Percentiles rank a stretch among this genome's conserved stretches.
Evolutionary conservation across 2,797 vertebrate species (phyloP).

Genomic region (Pseudochirops corinnae): DNA sequence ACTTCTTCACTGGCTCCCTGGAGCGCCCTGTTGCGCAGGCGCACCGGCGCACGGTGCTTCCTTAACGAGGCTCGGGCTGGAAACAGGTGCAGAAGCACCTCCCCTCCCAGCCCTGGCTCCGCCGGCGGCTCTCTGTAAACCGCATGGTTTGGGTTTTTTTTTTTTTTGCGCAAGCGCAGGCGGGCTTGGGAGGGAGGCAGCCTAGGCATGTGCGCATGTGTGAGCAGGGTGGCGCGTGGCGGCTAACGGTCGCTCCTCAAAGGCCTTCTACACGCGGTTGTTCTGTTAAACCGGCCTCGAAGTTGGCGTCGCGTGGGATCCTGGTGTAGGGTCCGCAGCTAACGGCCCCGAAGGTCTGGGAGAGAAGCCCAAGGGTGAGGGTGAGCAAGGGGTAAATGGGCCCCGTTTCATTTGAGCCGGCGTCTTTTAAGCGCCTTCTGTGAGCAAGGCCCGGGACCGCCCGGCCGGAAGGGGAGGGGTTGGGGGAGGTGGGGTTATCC

Average conservation of each 20-base stretch:
- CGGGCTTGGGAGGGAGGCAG: not conserved
- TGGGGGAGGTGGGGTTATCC: no score
- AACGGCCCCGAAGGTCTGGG: not conserved
- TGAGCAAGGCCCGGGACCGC: not conserved
- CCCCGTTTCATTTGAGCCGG: not conserved
- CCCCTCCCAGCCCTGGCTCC: no score
- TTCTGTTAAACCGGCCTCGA: not conserved
- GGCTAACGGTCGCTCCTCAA: not conserved
- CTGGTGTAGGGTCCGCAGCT: not conserved
- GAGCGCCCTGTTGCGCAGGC: not conserved
- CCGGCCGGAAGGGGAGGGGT: no score
- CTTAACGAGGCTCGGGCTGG: no score
- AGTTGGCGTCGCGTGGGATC: not conserved
- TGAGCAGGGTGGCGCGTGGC: not conserved
- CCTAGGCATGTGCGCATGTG: not conserved
- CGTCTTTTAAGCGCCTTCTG: not conserved
- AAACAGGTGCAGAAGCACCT: no score
- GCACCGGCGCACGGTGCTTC: not conserved
- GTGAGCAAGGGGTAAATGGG: not conserved
- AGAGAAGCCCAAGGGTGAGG: not conserved
- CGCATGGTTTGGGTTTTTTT: no score
- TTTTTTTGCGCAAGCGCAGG: not conserved
- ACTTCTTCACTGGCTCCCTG: not conserved
- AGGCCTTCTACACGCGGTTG: not conserved
- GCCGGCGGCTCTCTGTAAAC: rapidly evolving